A percentile compares a stretch with the other conserved stretches of the same genome.
phyloP scores from a whole-genome alignment of 2,113 vertebrate genomes.

The Vanacampus margaritifer region DNA sequence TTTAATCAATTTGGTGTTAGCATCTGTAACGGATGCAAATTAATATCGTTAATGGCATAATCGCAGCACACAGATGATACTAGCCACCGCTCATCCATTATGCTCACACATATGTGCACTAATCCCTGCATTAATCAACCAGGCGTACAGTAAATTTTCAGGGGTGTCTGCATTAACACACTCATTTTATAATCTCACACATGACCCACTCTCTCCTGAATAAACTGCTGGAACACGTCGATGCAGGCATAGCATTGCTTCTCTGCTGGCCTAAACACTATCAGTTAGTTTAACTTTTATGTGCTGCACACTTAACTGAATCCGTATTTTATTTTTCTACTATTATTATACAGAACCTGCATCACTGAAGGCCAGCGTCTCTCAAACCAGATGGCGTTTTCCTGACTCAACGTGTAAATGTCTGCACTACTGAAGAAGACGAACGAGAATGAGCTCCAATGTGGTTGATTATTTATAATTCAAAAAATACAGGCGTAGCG shows the following conservation, averaged over 20 bases:
- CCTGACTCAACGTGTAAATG: too few species aligned
- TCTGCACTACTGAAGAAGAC: too few species aligned
- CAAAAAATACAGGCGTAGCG: too few species aligned
- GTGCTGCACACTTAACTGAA: too few species aligned
- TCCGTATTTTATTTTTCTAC: too few species aligned
- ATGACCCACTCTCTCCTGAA: slow-evolving; percentile 36
- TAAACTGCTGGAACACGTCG: slow-evolving; percentile 31
- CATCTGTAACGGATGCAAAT: slow-evolving; percentile 14
- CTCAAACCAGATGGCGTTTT: too few species aligned
- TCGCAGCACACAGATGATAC: slow-evolving; percentile 13
- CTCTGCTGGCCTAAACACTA: background rate
- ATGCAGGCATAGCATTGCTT: background rate
- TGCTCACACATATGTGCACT: slow-evolving; percentile 27
- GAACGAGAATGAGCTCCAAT: too few species aligned
- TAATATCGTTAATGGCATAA: slow-evolving; percentile 31
- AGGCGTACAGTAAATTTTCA: slow-evolving; percentile 14
- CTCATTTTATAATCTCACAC: slow-evolving; percentile 38
- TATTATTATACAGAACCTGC: too few species aligned
- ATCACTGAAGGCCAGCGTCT: too few species aligned
- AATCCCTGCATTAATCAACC: slow-evolving; percentile 53
- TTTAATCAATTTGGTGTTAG: background rate
- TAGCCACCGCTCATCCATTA: slow-evolving; percentile 11
- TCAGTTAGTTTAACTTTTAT: too few species aligned
- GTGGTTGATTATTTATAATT: too few species aligned
- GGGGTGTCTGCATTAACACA: slow-evolving; percentile 21